Conservation (phyloP, 2,797 vertebrate species). For the Diplodus sargus region DNA sequence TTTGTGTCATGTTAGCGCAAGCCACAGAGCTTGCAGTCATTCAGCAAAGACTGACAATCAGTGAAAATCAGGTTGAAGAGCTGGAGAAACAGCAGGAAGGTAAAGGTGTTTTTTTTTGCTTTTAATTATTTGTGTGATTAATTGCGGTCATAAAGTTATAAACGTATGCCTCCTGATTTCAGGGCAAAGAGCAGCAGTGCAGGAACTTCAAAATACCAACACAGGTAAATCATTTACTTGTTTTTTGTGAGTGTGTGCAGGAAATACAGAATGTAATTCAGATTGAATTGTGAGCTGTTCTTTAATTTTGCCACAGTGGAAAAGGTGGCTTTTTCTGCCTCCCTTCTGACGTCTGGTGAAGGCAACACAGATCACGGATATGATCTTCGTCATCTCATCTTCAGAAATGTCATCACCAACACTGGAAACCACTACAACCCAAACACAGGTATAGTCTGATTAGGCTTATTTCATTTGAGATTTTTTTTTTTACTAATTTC, state of each 20-base stretch:
- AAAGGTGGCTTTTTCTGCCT: slow-evolving; percentile 57
- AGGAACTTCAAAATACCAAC: slow-evolving; percentile 37
- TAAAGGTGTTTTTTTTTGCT: slow-evolving; percentile 4
- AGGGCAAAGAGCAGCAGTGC: slow-evolving; percentile 14
- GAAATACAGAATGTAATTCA: neutral
- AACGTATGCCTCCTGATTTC: slow-evolving; percentile 7
- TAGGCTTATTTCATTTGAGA: neutral
- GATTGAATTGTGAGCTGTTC: neutral
- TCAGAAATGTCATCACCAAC: slow-evolving; percentile 56
- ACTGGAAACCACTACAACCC: slow-evolving; percentile 58
- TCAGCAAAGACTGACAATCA: slow-evolving; percentile 16
- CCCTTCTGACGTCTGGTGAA: slow-evolving; percentile 32
- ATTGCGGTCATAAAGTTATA: neutral
- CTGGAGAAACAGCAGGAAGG: slow-evolving; percentile 47
- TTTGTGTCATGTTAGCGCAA: slow-evolving; percentile 31
- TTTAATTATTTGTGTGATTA: neutral
- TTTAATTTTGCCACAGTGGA: slow-evolving; percentile 32
- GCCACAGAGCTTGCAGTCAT: slow-evolving; percentile 11
- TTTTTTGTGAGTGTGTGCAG: neutral
- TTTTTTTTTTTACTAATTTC: neutral
- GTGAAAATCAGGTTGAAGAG: neutral
- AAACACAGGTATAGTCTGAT: slow-evolving; percentile 42
- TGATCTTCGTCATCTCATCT: slow-evolving; percentile 14
- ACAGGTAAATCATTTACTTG: neutral
- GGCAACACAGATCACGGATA: neutral